Evolutionary conservation across 2,113 vertebrate genomes (phyloP).

Genomic region (Octodon degus): DNA sequence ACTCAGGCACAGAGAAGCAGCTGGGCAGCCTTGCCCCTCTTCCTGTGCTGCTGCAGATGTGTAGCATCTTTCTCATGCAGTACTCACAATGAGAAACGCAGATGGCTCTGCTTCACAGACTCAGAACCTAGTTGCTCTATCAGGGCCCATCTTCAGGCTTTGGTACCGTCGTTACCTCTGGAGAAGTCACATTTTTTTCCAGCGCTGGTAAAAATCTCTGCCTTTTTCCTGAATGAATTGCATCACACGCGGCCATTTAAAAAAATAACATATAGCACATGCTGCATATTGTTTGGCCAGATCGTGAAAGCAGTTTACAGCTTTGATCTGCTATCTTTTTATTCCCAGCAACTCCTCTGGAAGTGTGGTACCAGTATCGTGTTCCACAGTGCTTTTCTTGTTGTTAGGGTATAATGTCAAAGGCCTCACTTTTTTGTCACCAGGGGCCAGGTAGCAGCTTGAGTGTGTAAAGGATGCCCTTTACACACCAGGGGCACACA

Average conservation of each 20-base stretch:
- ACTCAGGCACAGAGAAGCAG: background rate
- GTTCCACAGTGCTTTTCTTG: background rate
- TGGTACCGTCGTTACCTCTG: background rate
- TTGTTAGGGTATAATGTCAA: background rate
- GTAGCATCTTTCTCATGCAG: background rate
- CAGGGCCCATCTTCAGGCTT: constrained; percentile 30
- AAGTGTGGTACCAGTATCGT: background rate
- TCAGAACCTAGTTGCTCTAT: constrained; percentile 15
- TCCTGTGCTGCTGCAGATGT: background rate
- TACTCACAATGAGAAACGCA: background rate
- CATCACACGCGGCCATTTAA: background rate
- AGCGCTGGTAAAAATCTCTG: background rate
- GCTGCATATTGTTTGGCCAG: background rate
- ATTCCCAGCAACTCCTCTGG: background rate
- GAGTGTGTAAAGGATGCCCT: background rate
- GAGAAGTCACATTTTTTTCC: constrained; percentile 52
- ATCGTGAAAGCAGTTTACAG: constrained; percentile 46
- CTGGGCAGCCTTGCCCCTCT: background rate
- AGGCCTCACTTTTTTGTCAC: constrained; percentile 55
- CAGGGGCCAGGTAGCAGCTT: background rate
- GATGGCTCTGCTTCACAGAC: background rate
- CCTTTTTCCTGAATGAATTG: background rate
- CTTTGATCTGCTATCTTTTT: constrained; percentile 29
- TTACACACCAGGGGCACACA: background rate
- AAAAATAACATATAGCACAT: background rate